Base-by-base conservation (phyloP, 2,113 vertebrate species). In the Himantopus leucocephalus region DNA sequence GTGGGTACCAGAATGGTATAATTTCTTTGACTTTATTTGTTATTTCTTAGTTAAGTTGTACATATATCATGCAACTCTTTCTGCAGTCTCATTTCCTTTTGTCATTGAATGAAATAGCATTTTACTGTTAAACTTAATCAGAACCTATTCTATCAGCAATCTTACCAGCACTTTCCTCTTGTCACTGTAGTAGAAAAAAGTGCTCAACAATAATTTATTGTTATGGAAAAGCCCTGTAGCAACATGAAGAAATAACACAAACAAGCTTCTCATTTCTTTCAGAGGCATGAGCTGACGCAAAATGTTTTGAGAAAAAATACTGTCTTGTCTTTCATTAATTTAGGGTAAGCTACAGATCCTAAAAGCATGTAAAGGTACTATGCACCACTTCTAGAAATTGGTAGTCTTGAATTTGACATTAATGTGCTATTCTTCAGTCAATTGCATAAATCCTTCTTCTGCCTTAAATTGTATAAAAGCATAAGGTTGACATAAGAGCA, bases 181-280 rank as follows among this genome's bases (percentile, higher is more conserved):
- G 81, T 94, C 73, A 41, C 87, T 83, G 23, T 59, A 70, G 47
- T 64, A 97, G 92, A 92, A 30, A 95, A 96, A 95, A 1, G 1
- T 84, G 59, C 62, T 97, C 77, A 95, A 92, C 76, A 88, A 87
- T 87, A 94, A 97, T 96, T 97, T 96, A 94, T 85, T 96, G 87
- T 85, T 94, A 79, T 74, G 52, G 73, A 95, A 98, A 97, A 97
- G 17, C 63, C 80, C 67, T 95, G n/a, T 89, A 97, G 58, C 77
- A 88, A 90, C 58, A 89, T 32, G 70, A 95, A 91, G 63, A 90
- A 94, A 94, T 85, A 86, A 43, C 53, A 84, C 52, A 96, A 95
- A 89, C n/a, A 94, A 92, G 39, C 13, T 43, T 43, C 39, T 96
- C 83, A 97, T 96, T 96, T 95, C 63, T 93, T 68, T 96, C 92